phyloP scores from a whole-genome alignment of 92 coral and sea anemone genomes.

The Porites divaricata region DNA sequence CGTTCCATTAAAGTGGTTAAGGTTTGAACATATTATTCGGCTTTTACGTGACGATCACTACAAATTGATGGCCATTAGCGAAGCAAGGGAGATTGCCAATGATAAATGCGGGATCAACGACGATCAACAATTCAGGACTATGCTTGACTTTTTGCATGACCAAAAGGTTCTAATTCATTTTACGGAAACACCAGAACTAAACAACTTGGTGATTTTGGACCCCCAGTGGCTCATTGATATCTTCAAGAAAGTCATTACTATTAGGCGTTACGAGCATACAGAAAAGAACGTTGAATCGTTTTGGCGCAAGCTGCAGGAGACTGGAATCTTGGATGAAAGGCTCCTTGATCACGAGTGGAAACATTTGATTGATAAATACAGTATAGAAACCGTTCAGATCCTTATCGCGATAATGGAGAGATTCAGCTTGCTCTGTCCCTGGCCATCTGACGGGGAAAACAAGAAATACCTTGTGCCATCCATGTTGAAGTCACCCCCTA shows the following conservation, averaged over 20 bases:
- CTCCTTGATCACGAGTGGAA: conserved; percentile 41
- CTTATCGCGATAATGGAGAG: conserved; percentile 47
- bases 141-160: conserved; percentile 58
- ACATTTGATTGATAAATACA: conserved; percentile 6
- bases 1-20: conserved; percentile 46
- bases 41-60: neutral
- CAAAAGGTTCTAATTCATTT: conserved; percentile 51
- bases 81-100: conserved; percentile 39
- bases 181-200: conserved; percentile 19
- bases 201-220: conserved; percentile 49
- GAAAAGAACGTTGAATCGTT: neutral
- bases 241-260: conserved; percentile 54
- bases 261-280: conserved; percentile 23
- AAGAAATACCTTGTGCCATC: conserved; percentile 49
- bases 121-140: conserved; percentile 28
- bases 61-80: conserved; percentile 25
- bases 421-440: conserved; percentile 41
- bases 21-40: conserved; percentile 36
- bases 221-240: conserved; percentile 69
- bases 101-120: conserved; percentile 13
- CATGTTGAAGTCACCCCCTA: conserved; percentile 44
- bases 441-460: neutral
- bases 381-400: conserved; percentile 1
- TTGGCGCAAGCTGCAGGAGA: conserved; percentile 48
- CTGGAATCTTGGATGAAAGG: conserved; percentile 38